These are phyloP conservation scores for Peromyscus attwateri DNA, from an alignment of 2,797 vertebrate genomes.

Conservation along the genomic window DNA sequence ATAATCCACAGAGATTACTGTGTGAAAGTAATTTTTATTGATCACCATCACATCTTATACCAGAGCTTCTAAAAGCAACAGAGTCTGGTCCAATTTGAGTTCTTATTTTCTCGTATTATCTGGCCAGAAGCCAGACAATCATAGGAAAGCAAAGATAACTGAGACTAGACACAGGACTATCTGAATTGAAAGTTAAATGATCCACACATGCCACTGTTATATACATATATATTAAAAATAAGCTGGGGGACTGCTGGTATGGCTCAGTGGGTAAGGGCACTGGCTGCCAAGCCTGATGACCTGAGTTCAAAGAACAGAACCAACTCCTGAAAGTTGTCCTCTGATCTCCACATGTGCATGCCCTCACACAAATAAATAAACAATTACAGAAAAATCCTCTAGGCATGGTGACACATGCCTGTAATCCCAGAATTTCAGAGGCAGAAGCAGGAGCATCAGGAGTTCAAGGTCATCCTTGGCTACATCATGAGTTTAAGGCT, in stretches of 20 bases:
- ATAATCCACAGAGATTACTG: constrained; percentile 23
- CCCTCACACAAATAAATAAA: neutral
- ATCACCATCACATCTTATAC: constrained; percentile 28
- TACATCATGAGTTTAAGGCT: neutral
- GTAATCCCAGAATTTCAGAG: neutral
- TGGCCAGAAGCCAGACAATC: constrained; percentile 34
- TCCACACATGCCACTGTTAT: constrained; percentile 4
- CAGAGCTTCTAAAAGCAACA: constrained; percentile 53
- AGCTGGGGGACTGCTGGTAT: neutral
- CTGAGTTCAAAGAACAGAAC: neutral
- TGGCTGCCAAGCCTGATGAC: neutral
- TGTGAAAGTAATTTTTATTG: constrained; percentile 57
- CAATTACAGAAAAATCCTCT: neutral
- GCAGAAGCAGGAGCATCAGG: neutral
- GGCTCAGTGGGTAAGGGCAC: neutral
- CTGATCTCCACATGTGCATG: neutral
- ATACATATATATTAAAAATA: constrained; percentile 55
- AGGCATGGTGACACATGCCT: neutral
- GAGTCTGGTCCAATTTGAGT: constrained; percentile 42
- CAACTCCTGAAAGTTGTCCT: neutral
- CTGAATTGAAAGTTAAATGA: constrained; percentile 43
- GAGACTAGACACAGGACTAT: neutral
- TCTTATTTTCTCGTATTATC: constrained; percentile 36
- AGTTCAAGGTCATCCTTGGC: neutral
- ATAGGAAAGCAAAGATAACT: constrained; percentile 64